Evolutionary conservation across 2,888 invertebrate species (phyloP).

Genomic region (Melinopterus prodromus): DNA sequence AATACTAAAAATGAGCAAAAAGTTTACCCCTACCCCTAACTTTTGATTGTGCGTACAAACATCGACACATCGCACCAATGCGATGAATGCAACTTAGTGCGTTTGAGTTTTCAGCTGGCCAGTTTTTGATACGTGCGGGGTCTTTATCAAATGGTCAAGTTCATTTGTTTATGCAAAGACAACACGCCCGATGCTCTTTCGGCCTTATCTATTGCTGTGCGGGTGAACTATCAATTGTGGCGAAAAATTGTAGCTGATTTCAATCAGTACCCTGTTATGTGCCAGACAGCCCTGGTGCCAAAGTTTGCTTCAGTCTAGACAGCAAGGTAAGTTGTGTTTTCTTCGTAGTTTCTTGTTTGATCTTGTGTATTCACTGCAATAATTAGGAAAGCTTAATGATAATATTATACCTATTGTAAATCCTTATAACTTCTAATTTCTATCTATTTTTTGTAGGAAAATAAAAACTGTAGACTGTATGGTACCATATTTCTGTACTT

Average conservation of each 20-base stretch:
- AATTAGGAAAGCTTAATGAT: not conserved
- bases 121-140: not conserved
- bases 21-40: not conserved
- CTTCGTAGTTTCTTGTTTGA: not conserved
- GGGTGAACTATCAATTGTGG: not conserved
- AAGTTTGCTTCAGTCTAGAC: not conserved
- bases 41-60: not conserved
- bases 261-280: not conserved
- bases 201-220: not conserved
- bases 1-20: not conserved
- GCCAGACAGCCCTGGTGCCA: not conserved
- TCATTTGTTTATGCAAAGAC: not conserved
- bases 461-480: too few relatives aligned
- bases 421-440: too few relatives aligned
- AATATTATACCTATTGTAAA: too few relatives aligned
- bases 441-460: too few relatives aligned
- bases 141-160: not conserved
- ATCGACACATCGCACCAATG: too few relatives aligned
- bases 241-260: not conserved
- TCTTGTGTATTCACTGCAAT: not conserved
- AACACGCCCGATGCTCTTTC: not conserved
- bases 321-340: not conserved
- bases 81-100: too few relatives aligned
- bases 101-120: not conserved
- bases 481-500: too few relatives aligned